phyloP scores from a whole-genome alignment of 2,888 invertebrate genomes.

The Nomada lathburiana region DNA sequence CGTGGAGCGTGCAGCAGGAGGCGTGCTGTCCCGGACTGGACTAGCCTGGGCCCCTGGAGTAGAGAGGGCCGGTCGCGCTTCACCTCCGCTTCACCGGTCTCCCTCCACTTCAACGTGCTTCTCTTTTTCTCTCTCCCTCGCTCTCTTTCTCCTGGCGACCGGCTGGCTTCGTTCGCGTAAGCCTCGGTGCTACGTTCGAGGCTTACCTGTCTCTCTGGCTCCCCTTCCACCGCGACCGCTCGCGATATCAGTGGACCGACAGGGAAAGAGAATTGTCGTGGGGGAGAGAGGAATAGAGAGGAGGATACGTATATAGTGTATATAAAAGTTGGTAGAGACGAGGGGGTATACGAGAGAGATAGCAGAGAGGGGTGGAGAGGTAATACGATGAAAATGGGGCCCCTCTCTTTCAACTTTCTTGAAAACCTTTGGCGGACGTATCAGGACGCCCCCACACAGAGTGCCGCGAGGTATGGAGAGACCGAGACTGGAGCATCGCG shows the following conservation, averaged over 20 bases:
- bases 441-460: conserved; percentile 62
- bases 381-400: conserved; percentile 59
- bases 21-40: conserved; percentile 84
- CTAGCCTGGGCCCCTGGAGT: conserved; percentile 83
- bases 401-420: conserved; percentile 70
- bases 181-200: conserved; percentile 56
- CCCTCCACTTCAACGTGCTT: conserved; percentile 72
- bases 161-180: conserved; percentile 56
- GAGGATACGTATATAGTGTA: conserved; percentile 3
- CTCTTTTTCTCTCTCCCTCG: conserved; percentile 53
- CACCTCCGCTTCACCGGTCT: conserved; percentile 80
- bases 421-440: conserved; percentile 55
- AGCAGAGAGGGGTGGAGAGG: conserved; percentile 41
- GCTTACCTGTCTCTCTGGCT: conserved; percentile 67
- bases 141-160: conserved; percentile 51
- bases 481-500: neutral
- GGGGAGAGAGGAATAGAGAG: conserved; percentile 7
- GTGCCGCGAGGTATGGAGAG: conserved; percentile 30
- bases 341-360: conserved; percentile 17
- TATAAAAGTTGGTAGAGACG: conserved; percentile 3
- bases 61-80: conserved; percentile 83
- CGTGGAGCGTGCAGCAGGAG: conserved; percentile 84
- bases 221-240: conserved; percentile 65
- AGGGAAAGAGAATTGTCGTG: conserved; percentile 44
- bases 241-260: conserved; percentile 65